Percentiles rank a stretch among this genome's conserved stretches.
Evolutionary conservation across 2,113 vertebrate genomes (phyloP).

Genomic region (Centropus bengalensis): DNA sequence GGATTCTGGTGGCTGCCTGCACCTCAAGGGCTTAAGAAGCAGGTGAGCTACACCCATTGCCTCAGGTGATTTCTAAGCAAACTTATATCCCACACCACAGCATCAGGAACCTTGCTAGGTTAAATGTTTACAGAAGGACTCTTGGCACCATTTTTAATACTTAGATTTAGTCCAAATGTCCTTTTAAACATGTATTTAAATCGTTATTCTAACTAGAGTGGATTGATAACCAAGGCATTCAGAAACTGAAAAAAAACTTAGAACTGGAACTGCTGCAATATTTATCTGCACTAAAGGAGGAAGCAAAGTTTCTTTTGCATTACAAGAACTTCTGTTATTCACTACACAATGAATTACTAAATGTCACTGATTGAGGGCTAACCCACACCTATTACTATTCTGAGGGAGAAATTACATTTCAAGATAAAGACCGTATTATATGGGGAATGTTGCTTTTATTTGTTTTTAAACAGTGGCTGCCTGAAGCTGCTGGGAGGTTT

Average conservation of each 20-base stretch:
- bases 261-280: neutral
- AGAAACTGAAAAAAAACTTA: neutral
- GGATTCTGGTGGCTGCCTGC: neutral
- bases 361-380: neutral
- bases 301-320: neutral
- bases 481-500: neutral
- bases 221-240: neutral
- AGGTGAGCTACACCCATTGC: neutral
- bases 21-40: neutral
- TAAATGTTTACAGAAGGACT: neutral
- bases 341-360: neutral
- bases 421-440: neutral
- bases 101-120: neutral
- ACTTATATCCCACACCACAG: neutral
- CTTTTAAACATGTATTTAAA: neutral
- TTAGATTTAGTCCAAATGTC: neutral
- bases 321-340: neutral
- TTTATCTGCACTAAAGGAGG: neutral
- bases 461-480: conserved; percentile 26
- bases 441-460: neutral
- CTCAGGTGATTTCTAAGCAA: neutral
- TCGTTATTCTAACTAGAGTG: neutral
- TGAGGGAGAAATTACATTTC: neutral
- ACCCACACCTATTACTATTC: neutral
- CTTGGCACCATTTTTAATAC: neutral